phyloP scores from a whole-genome alignment of 2,797 vertebrate species.

The Eulemur mongoz region DNA sequence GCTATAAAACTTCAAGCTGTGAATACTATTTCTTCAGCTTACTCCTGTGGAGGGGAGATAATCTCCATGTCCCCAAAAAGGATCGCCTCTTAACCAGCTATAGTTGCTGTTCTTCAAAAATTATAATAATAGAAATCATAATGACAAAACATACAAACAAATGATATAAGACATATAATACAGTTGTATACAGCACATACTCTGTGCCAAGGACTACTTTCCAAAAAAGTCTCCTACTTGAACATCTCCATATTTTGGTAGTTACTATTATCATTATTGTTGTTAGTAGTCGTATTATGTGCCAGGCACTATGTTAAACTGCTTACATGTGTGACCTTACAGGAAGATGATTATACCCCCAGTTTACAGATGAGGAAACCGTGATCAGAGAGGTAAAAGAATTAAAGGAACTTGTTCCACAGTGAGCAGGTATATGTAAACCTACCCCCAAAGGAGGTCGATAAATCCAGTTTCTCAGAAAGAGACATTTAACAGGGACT shows the following conservation, averaged over 20 bases:
- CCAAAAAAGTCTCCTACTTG: neutral
- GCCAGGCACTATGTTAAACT: neutral
- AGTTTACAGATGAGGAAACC: neutral
- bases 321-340: neutral
- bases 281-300: neutral
- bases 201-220: neutral
- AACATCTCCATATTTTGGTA: neutral
- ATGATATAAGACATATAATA: neutral
- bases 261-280: neutral
- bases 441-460: neutral
- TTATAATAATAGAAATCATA: neutral
- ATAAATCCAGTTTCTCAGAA: neutral
- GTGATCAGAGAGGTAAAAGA: neutral
- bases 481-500: neutral
- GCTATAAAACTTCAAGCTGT: neutral
- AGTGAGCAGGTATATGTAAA: neutral
- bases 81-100: neutral
- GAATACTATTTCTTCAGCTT: neutral
- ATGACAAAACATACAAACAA: neutral
- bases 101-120: neutral
- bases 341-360: neutral
- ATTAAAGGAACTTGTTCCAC: neutral
- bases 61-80: neutral
- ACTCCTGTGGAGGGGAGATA: neutral
- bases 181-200: neutral